Evolutionary conservation across 2,113 vertebrate genomes (phyloP).

Genomic region (Calidris pygmaea): DNA sequence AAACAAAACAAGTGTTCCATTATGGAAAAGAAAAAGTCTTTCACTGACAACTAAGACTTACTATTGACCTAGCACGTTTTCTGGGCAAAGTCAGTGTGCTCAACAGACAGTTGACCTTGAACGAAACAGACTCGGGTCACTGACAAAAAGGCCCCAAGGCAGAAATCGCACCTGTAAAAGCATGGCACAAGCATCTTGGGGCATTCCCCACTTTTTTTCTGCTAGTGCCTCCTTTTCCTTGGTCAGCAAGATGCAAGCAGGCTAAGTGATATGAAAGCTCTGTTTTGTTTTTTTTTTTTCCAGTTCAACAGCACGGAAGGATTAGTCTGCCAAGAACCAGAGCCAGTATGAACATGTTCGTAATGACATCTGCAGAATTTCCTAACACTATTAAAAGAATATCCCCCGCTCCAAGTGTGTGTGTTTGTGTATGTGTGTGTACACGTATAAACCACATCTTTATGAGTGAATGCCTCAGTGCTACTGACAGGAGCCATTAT

Average conservation of each 20-base stretch:
- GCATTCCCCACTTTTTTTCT: not conserved
- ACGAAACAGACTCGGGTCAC: not conserved
- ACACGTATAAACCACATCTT: not conserved
- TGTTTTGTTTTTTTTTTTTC: not conserved
- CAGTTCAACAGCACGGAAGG: not conserved
- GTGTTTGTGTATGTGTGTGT: not conserved
- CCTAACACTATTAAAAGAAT: not conserved
- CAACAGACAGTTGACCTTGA: not conserved
- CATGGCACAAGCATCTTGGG: not conserved
- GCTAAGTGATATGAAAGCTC: not conserved
- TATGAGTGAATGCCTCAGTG: not conserved
- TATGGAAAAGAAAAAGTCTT: not conserved
- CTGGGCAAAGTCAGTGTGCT: not conserved
- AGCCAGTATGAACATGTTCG: not conserved
- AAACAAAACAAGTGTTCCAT: too few species aligned
- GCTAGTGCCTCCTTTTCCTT: not conserved
- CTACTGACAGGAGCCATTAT: not conserved
- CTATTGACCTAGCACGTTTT: not conserved
- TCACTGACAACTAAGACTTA: not conserved
- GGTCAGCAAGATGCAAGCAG: not conserved
- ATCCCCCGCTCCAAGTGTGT: not conserved
- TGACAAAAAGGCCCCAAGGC: not conserved
- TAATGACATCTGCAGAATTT: constrained; percentile 54
- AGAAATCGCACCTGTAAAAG: not conserved
- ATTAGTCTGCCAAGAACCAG: constrained; percentile 9